phyloP scores from a whole-genome alignment of 1,140 invertebrate species.

The Habropoda laboriosa region DNA sequence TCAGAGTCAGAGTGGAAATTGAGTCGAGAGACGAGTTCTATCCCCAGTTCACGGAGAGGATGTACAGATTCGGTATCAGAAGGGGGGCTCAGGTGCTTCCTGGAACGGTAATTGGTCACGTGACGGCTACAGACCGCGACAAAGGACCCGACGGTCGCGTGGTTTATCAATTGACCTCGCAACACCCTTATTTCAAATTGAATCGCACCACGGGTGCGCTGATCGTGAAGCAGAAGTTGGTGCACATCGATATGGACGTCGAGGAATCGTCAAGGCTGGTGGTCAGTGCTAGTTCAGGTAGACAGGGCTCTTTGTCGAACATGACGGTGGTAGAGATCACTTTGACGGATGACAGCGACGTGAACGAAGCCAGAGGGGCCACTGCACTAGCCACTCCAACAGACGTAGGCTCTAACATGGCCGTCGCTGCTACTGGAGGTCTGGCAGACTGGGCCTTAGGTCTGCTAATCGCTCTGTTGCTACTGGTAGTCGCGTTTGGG shows the following conservation, averaged over 20 bases:
- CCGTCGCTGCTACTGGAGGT: slow-evolving; percentile 84
- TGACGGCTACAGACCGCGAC: slow-evolving; percentile 94
- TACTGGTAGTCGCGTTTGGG: slow-evolving; percentile 91
- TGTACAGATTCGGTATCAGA: slow-evolving; percentile 91
- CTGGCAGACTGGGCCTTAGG: slow-evolving; percentile 93
- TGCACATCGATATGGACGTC: slow-evolving; percentile 83
- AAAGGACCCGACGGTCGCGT: slow-evolving; percentile 95
- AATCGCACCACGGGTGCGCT: slow-evolving; percentile 95
- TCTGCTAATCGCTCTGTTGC: slow-evolving; percentile 90
- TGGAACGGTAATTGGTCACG: slow-evolving; percentile 92
- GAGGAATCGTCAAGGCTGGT: slow-evolving; percentile 87
- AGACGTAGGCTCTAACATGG: slow-evolving; percentile 77
- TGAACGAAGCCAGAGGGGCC: slow-evolving; percentile 84
- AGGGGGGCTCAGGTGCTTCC: slow-evolving; percentile 85
- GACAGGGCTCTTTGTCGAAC: slow-evolving; percentile 91
- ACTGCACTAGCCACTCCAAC: slow-evolving; percentile 88
- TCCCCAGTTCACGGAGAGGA: slow-evolving; percentile 93
- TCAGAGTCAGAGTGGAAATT: slow-evolving; percentile 92
- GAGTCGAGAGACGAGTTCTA: slow-evolving; percentile 96
- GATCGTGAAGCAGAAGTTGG: slow-evolving; percentile 90
- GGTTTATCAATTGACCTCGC: slow-evolving; percentile 92
- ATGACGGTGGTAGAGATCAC: slow-evolving; percentile 93
- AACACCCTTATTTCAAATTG: slow-evolving; percentile 94
- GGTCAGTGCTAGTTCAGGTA: slow-evolving; percentile 93
- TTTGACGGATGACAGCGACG: slow-evolving; percentile 84